Percentiles rank a stretch among this genome's conserved stretches.
phyloP scores from a whole-genome alignment of 2,888 invertebrate genomes.

The Ophonus ardosiacus region DNA sequence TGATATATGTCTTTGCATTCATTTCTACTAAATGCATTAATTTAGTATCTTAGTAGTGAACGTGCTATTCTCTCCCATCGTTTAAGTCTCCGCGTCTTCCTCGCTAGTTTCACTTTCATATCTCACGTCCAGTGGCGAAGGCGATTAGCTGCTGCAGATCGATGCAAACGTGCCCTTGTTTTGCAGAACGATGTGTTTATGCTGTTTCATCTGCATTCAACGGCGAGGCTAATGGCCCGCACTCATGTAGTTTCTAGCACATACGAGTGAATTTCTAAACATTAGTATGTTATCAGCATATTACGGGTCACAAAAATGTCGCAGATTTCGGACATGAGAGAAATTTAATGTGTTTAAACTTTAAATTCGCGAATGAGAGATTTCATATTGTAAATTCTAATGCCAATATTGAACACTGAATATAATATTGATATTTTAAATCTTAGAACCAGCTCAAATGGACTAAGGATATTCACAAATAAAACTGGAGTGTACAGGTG shows the following conservation, averaged over 20 bases:
- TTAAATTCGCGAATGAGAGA: background rate
- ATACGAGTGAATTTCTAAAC: background rate
- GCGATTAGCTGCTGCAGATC: background rate
- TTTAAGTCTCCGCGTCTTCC: background rate
- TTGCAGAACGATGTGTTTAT: background rate
- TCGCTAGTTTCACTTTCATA: background rate
- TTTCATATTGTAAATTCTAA: background rate
- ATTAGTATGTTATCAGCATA: background rate
- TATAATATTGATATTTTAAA: no score
- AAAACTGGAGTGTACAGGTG: no score
- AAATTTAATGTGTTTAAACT: background rate
- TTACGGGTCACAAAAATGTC: background rate
- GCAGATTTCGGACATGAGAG: background rate
- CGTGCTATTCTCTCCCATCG: background rate
- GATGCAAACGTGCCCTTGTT: background rate
- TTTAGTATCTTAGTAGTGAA: background rate
- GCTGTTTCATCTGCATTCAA: background rate
- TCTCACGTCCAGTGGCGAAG: background rate
- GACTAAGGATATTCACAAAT: no score
- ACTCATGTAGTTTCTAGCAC: background rate
- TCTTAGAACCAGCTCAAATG: no score
- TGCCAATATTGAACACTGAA: no score
- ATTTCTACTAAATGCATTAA: background rate
- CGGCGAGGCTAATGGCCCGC: background rate
- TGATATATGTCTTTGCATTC: background rate